Percentiles rank a stretch among this genome's conserved stretches.
phyloP scores from a whole-genome alignment of 2,797 vertebrate genomes.

The Kryptopterus vitreolus region DNA sequence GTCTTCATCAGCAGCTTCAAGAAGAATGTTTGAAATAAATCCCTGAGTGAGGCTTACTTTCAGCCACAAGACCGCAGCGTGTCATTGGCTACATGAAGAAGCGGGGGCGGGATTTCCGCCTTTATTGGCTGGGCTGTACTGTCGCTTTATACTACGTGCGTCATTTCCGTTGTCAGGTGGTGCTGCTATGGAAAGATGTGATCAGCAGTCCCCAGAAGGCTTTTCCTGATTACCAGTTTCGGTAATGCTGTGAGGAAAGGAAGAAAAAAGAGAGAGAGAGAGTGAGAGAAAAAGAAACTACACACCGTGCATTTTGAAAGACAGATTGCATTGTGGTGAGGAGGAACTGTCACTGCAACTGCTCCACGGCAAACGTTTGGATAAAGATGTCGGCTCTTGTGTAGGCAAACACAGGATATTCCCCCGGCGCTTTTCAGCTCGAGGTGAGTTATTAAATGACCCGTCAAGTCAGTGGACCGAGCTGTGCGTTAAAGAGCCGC shows the following conservation, averaged over 20 bases:
- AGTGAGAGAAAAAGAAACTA: too few species aligned
- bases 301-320: constrained; percentile 29
- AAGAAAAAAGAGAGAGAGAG: too few species aligned
- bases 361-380: constrained; percentile 54
- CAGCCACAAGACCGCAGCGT: neutral
- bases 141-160: constrained; percentile 79
- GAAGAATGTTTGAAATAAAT: neutral
- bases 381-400: constrained; percentile 68
- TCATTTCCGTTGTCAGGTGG: constrained; percentile 98
- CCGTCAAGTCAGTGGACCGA: constrained; percentile 42
- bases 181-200: constrained; percentile 87
- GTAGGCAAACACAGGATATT: constrained; percentile 69
- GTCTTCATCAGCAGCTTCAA: neutral
- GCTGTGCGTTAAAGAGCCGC: constrained; percentile 16
- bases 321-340: constrained; percentile 31
- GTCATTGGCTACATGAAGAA: constrained; percentile 7
- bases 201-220: constrained; percentile 76
- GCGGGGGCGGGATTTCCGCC: constrained; percentile 7
- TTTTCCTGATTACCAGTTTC: constrained; percentile 78
- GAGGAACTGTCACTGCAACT: constrained; percentile 35
- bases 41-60: too few species aligned
- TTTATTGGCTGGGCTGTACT: constrained; percentile 63
- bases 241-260: constrained; percentile 59
- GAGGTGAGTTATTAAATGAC: constrained; percentile 76
- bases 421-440: constrained; percentile 75